Evolutionary conservation across 2,797 vertebrate species (phyloP), one percentile per base, ranked within the genome.

Genomic region (Enteromius trimaculatus): DNA sequence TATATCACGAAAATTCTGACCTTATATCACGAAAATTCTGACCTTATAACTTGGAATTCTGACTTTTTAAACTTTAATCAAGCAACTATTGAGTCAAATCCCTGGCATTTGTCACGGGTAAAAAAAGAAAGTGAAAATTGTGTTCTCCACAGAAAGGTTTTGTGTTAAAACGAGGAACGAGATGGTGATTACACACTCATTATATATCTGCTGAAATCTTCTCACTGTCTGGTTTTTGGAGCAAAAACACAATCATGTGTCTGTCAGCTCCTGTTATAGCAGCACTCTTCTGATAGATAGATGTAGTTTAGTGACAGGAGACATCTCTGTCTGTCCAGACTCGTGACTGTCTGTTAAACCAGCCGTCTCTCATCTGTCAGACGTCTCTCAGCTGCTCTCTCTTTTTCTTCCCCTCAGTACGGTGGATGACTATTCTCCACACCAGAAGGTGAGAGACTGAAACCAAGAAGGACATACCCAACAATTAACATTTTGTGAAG

Each of bases 401-500:
- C 11, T 44, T 34, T 53, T 44, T 88, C 85, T 51, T 89, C n/a
- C 82, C 90, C 94, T 87, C 91, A 99, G 98, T 93, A 98, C 97
- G 6, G 95, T 99, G 58, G 97, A 99, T 89, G 97, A 99, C 88
- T 98, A 97, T 87, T 98, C 97, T 81, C 96, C 97, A 23, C 96
- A 96, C 83, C 95, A 94, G 92, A 98, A 98, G 97, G 98, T 99
- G 94, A 81, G 88, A 16, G 34, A 26, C 16, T 47, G 68, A 26
- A 47, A 26, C 2, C 1, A 29, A 7, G 6, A 29, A n/a, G 34
- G 23, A 42, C 34, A 34, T 34, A 34, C 34, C 5, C 34, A 34
- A 34, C 34, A 34, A 34, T 34, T 34, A 5, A 34, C 4, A 34
- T 6, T 34, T 34, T 34, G 34, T 34, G 2, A 58, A 11, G 3